Conservation (phyloP, 2,888 invertebrate genomes). For the Chymomyza amoena region DNA sequence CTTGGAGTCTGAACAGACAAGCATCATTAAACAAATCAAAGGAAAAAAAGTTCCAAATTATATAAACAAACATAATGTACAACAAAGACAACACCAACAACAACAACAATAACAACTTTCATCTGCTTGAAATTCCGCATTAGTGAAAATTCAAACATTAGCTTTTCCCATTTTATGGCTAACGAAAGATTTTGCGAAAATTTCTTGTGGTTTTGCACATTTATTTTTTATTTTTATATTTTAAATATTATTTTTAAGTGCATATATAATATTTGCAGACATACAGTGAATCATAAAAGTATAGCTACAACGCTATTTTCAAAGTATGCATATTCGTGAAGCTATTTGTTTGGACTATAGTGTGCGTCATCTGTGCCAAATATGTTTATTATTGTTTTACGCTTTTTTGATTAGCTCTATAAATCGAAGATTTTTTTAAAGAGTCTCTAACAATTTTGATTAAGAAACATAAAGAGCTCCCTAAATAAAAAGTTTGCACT, state of each 20-base stretch:
- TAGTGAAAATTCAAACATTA: constrained; percentile 2
- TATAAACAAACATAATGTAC: constrained; percentile 2
- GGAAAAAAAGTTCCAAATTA: constrained; percentile 18
- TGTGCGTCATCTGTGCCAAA: no score
- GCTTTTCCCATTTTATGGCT: constrained; percentile 28
- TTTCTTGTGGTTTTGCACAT: constrained; percentile 10
- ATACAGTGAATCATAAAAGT: no score
- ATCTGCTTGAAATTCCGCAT: not conserved
- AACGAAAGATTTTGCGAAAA: constrained; percentile 24
- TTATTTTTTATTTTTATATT: constrained; percentile 29
- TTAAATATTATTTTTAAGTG: constrained; percentile 36
- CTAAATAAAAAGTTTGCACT: no score
- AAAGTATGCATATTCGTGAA: no score
- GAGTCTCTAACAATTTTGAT: no score
- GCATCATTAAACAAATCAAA: not conserved
- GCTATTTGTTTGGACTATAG: no score
- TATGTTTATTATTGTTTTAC: no score
- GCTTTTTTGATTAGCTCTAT: no score
- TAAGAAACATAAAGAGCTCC: no score
- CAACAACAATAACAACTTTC: not conserved
- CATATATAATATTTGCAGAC: not conserved
- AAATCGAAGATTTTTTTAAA: no score
- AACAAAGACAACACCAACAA: not conserved
- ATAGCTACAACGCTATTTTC: no score
- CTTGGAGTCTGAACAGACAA: constrained; percentile 42